Base-by-base conservation (phyloP, 2,888 invertebrate genomes). In the Spisula solida region DNA sequence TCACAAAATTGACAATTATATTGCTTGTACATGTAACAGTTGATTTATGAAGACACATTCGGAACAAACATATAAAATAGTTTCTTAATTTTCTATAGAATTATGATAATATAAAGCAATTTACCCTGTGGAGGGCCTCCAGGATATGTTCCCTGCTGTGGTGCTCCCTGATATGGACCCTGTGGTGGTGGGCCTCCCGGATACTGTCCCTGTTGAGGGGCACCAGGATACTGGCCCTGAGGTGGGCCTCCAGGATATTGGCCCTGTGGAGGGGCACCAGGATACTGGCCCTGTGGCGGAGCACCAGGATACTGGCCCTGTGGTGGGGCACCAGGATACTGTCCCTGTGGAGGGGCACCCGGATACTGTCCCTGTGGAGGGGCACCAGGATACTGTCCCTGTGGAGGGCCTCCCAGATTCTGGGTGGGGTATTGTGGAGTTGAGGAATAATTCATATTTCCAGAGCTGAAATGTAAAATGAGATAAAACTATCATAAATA, bases 401-500 rank as follows among this genome's bases (percentile, higher is more conserved):
- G 86, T 78, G 87, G 90, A 41, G 92, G 91, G 5, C 70, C 86
- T 29, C 88, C 88, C 48, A 78, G 70, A 55, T 84, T 79, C 48
- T 86, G 80, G 2, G 41, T 86, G 60, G 47, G 80, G 86, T 31
- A 55, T 51, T 51, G 75, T 2, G 80, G 47, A 4, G 80, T 56
- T 0, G 29, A 29, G 41, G 81, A 55, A 86, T 81, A 81, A 41
- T 60, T 81, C 81, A 86, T 81, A 41, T 81, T 86, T 31, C 41
- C 56, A 55, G 81, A 34, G 18, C 81, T 86, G 81, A 55, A 83
- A 70, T 6, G 18, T 51, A 51, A 47, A 75, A 60, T 25, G 16
- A 31, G 5, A 29, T 2, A 41, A 86, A 31, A 51, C 34, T 0
- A 47, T 25, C 20, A 51, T 51, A 10, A 51, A 5, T 51, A 14